phyloP scores from a whole-genome alignment of 2,113 vertebrate species.

The Mohoua ochrocephala region DNA sequence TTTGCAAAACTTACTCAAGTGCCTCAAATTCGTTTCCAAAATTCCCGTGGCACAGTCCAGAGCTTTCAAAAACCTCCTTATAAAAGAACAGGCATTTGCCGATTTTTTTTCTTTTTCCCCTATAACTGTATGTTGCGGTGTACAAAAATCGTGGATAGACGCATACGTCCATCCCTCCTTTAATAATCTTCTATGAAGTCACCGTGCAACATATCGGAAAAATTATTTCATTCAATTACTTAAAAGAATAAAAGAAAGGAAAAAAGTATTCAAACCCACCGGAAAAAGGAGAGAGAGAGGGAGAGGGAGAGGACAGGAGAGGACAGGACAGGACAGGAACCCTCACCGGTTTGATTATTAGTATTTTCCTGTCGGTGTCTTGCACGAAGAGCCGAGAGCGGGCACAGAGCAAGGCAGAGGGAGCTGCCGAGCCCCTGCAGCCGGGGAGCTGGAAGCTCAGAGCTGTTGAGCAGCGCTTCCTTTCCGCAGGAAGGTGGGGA shows the following conservation, averaged over 20 bases:
- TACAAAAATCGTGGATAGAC: background rate
- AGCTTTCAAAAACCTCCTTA: background rate
- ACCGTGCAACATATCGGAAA: background rate
- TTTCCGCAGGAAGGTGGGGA: background rate
- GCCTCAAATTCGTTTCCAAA: background rate
- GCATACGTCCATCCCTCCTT: background rate
- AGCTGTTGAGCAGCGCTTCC: background rate
- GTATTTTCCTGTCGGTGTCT: background rate
- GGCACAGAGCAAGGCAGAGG: background rate
- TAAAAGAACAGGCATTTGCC: background rate
- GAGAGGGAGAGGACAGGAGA: no score
- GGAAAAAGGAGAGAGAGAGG: no score
- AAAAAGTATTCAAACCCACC: background rate
- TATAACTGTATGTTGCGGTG: fast-evolving
- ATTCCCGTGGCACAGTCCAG: fast-evolving
- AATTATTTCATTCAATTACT: background rate
- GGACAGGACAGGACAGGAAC: no score
- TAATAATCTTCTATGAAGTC: background rate
- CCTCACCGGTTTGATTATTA: background rate
- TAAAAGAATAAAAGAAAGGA: background rate
- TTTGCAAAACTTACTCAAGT: background rate
- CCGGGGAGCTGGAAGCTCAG: no score
- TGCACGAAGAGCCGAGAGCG: fast-evolving
- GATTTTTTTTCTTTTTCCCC: no score
- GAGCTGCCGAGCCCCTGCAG: background rate